Evolutionary conservation across 2,113 vertebrate species (phyloP).

Genomic region (Pangasianodon hypophthalmus): DNA sequence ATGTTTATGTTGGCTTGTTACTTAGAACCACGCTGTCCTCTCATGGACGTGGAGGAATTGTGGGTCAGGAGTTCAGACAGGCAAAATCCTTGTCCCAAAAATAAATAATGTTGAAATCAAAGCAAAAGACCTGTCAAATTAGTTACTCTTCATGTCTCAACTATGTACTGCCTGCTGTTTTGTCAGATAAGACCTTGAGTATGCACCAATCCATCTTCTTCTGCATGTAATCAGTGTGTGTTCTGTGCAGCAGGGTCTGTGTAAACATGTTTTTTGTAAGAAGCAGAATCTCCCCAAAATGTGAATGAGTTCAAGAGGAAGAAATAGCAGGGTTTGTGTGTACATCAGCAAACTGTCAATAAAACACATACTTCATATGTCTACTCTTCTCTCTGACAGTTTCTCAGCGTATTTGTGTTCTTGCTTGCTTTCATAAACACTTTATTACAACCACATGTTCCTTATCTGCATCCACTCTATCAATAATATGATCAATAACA

Average conservation of each 20-base stretch:
- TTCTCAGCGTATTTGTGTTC: not conserved
- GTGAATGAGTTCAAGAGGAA: not conserved
- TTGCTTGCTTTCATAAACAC: not conserved
- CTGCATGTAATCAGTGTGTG: not conserved
- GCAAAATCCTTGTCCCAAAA: constrained; percentile 7
- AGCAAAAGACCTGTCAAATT: constrained; percentile 14
- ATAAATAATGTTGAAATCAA: constrained; percentile 24
- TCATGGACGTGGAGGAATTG: constrained; percentile 23
- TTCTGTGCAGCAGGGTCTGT: not conserved
- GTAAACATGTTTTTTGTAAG: not conserved
- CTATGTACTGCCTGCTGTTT: not conserved
- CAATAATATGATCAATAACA: not conserved
- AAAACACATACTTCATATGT: not conserved
- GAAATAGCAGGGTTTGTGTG: not conserved
- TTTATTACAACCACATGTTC: not conserved
- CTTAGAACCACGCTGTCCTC: constrained; percentile 51
- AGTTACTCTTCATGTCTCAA: not conserved
- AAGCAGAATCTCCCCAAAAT: not conserved
- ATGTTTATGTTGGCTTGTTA: constrained; percentile 56
- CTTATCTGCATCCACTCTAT: not conserved
- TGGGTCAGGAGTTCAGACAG: constrained; percentile 27
- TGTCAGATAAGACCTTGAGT: not conserved
- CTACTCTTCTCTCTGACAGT: not conserved
- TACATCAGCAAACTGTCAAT: not conserved
- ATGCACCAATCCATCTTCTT: not conserved